Evolutionary conservation across 30 jellyfish, hydroid and myxozoan species (phyloP).

Genomic region (Aurelia aurita): DNA sequence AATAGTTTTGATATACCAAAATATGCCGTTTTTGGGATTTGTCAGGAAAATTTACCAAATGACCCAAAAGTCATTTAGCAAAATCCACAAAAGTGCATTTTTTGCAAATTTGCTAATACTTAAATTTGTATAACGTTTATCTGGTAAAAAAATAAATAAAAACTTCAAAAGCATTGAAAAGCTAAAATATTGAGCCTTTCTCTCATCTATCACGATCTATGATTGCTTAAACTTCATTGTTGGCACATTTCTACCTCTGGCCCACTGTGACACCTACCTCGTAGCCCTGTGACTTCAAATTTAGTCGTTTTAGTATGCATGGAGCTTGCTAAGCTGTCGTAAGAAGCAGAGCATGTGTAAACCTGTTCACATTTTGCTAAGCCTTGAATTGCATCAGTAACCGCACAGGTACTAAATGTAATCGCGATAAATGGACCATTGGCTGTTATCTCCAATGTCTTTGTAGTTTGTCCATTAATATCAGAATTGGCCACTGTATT

Average conservation of each 20-base stretch:
- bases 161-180: background rate
- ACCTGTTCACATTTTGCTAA: conserved; percentile 38
- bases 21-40: no score
- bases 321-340: conserved; percentile 24
- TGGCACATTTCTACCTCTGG: background rate
- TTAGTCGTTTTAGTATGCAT: background rate
- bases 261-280: conserved; percentile 4
- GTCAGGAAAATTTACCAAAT: no score
- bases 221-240: background rate
- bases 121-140: background rate
- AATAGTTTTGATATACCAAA: no score
- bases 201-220: background rate
- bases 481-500: background rate
- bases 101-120: no score
- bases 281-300: conserved; percentile 44
- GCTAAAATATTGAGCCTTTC: background rate
- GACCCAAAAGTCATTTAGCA: background rate
- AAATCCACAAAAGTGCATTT: no score
- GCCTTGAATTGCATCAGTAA: conserved; percentile 12
- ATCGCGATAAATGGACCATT: background rate
- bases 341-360: conserved; percentile 19
- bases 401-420: conserved; percentile 8
- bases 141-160: no score
- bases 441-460: conserved; percentile 40
- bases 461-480: conserved; percentile 14